Evolutionary conservation across 2,797 vertebrate genomes (phyloP), one percentile per base, ranked within the genome.

Genomic region (Peromyscus melanophrys): DNA sequence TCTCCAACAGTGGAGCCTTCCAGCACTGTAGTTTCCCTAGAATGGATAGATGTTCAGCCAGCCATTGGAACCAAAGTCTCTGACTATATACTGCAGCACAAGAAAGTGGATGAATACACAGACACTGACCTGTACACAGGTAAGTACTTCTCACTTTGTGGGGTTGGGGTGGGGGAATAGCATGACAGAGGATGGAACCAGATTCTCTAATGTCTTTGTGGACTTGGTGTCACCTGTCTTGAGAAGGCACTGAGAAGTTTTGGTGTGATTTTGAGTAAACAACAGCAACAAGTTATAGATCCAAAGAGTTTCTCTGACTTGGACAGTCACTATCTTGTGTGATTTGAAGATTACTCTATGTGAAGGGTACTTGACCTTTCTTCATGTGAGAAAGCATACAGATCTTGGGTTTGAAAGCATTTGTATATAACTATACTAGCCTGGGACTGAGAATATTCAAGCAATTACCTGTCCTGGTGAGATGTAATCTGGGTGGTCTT

Each of bases 41-140:
- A 99, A 97, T 99, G 99, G 99, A 98, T 99, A 73, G 99, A 99
- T 7, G 99, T 99, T 86, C 99, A 99, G 96, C 99, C 99, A 34
- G 98, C 99, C 96, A 99, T 99, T 49, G 99, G 99, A 95, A 99
- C 99, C 40, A 99, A 99, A 98, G 99, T 99, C 90, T 99, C 99
- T 0, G 99, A 99, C 98, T 99, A 99, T 21, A 98, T 99, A 98
- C 99, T 99, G 92, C 99, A 99, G 96, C 99, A 99, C 98, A 99
- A 99, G 98, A 99, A 99, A 96, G 99, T 99, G 90, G 99, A 99
- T 92, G 99, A 99, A 96, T 99, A 99, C 46, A 99, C 99, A 0
- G 99, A 99, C 96, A 99, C 99, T 0, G 99, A 99, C 95, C 99
- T 99, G 96, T 99, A 99, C 98, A 99, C 99, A 98, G 99, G 99